phyloP scores from a whole-genome alignment of 1,140 invertebrate genomes.

The Bombus huntii region DNA sequence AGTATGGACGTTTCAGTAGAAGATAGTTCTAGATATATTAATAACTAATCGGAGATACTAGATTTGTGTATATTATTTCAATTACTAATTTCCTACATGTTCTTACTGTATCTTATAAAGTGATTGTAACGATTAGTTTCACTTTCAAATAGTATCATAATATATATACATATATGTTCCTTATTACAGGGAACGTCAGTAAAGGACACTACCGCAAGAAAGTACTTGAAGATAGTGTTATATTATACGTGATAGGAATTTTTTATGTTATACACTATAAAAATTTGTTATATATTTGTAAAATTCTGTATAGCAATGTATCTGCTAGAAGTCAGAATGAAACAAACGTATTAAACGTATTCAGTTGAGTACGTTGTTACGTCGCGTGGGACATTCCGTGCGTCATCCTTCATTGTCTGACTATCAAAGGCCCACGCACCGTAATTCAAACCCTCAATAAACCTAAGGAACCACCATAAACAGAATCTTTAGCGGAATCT shows the following conservation, averaged over 20 bases:
- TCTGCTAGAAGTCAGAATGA: background rate
- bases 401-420: too few species aligned
- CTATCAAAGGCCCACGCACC: too few species aligned
- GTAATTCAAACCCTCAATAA: too few species aligned
- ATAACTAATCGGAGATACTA: background rate
- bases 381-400: too few species aligned
- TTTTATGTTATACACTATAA: background rate
- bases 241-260: background rate
- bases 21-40: background rate
- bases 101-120: background rate
- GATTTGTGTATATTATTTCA: background rate
- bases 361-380: too few species aligned
- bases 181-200: background rate
- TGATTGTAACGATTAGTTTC: background rate
- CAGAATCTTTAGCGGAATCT: too few species aligned
- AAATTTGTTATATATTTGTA: background rate
- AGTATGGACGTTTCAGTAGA: too few species aligned
- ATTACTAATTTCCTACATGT: too few species aligned
- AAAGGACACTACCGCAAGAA: background rate
- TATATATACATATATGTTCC: background rate
- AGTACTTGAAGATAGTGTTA: background rate
- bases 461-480: too few species aligned
- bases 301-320: background rate
- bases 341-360: background rate
- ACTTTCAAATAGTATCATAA: background rate